Base-by-base conservation (phyloP, 2,888 invertebrate genomes). In the Plutella xylostella region DNA sequence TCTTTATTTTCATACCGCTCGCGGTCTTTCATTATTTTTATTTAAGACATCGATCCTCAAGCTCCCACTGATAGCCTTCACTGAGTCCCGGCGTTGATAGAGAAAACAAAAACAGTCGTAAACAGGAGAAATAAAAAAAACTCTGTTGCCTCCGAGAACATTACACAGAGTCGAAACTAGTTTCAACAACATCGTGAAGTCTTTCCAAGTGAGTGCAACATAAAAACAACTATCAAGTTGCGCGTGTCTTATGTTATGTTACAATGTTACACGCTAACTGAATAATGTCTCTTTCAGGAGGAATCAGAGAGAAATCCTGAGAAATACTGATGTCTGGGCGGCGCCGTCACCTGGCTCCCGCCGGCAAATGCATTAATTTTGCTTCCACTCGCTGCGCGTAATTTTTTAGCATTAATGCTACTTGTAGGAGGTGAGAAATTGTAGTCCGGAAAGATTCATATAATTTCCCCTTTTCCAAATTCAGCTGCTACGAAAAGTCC, bases 391-490 rank as follows among this genome's bases (percentile, higher is more conserved):
- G 57, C 57, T 58, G 45, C 18, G 47, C 47, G 56, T 53, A 57
- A 66, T 65, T 68, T 67, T 65, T 63, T 61, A 64, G 58, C 55
- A 62, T 65, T 65, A 65, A 61, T 55, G 51, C 52, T 51, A 46
- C 54, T 58, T 56, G 57, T 55, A 56, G 53, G 54, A 47, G 47
- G 55, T 60, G 58, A 65, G 55, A 64, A 62, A 64, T 62, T 52
- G 55, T 57, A 30, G 47, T 48, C 50, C 53, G 47, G 51, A 49
- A 40, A 54, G 55, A 57, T 56, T 55, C 50, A 52, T 53, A 51
- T 51, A 52, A 54, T 48, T 51, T 49, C 50, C 45, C 52, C 45
- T 52, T 45, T 42, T 51, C 46, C 42, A 20, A n/a, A n/a, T n/a
- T n/a, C 43, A 40, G n/a, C 15, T 25, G 7, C 7, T 15, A 22